These are phyloP conservation scores for Ciconia stormi DNA, from an alignment of 2,113 vertebrate species.

Conservation along the genomic window DNA sequence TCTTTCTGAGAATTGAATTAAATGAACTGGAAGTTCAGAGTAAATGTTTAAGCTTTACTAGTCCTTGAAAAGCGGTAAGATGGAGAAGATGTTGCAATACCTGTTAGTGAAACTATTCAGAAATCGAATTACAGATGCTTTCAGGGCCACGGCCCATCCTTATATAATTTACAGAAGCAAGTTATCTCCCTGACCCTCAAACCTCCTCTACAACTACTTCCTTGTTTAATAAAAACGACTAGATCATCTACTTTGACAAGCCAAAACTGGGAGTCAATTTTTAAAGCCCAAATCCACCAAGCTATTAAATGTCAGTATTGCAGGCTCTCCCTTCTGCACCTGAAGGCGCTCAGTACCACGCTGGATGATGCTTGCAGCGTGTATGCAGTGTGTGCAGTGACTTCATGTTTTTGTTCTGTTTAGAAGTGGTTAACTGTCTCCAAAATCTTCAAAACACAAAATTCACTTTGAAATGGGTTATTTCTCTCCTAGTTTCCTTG, in stretches of 20 bases:
- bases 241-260: constrained; percentile 5
- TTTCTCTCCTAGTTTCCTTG: neutral
- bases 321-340: neutral
- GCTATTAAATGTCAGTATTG: neutral
- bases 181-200: constrained; percentile 14
- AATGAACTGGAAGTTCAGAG: constrained; percentile 15
- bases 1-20: constrained; percentile 27
- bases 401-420: neutral
- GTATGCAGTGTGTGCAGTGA: accelerated
- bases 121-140: neutral
- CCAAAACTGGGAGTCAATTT: neutral
- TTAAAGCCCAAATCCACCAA: neutral
- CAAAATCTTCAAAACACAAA: neutral
- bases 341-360: neutral
- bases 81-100: neutral
- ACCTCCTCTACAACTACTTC: neutral
- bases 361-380: neutral
- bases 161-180: constrained; percentile 17
- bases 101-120: constrained; percentile 2
- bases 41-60: constrained; percentile 7
- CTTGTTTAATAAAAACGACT: constrained; percentile 22
- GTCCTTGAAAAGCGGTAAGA: constrained; percentile 19
- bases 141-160: neutral
- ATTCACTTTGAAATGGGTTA: neutral
- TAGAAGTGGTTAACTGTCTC: neutral